These are phyloP conservation scores for Galeopterus variegatus DNA, from an alignment of 2,113 vertebrate species.

Conservation along the genomic window DNA sequence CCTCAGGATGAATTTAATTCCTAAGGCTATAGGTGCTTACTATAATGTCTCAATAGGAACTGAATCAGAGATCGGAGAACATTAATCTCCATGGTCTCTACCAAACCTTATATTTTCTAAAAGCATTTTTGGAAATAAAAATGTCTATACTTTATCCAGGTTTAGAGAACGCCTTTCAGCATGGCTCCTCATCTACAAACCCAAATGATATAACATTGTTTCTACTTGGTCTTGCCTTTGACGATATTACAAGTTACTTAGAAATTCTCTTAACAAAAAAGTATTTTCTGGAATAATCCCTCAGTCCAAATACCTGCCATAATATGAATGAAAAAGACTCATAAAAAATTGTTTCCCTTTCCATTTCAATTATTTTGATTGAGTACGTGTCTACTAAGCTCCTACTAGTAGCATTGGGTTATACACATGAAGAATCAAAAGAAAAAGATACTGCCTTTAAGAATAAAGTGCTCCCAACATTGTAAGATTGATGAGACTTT, in stretches of 20 bases:
- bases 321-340: neutral
- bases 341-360: conserved; percentile 12
- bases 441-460: neutral
- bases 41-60: neutral
- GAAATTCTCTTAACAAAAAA: conserved; percentile 6
- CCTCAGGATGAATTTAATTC: neutral
- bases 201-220: neutral
- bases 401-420: neutral
- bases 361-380: neutral
- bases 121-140: conserved; percentile 4
- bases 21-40: neutral
- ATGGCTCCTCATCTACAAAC: neutral
- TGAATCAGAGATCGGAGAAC: neutral
- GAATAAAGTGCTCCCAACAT: neutral
- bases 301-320: neutral
- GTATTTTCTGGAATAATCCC: neutral
- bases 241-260: conserved; percentile 19
- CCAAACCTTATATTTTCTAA: conserved; percentile 19
- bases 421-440: neutral
- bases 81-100: neutral
- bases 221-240: neutral
- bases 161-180: conserved; percentile 38
- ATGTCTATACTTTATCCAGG: neutral
- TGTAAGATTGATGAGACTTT: neutral
- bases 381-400: conserved; percentile 13